Percentiles rank a stretch among this genome's conserved stretches.
These are phyloP conservation scores for Diphyllodes magnificus DNA, from an alignment of 2,113 vertebrate species.

Conservation along the genomic window DNA sequence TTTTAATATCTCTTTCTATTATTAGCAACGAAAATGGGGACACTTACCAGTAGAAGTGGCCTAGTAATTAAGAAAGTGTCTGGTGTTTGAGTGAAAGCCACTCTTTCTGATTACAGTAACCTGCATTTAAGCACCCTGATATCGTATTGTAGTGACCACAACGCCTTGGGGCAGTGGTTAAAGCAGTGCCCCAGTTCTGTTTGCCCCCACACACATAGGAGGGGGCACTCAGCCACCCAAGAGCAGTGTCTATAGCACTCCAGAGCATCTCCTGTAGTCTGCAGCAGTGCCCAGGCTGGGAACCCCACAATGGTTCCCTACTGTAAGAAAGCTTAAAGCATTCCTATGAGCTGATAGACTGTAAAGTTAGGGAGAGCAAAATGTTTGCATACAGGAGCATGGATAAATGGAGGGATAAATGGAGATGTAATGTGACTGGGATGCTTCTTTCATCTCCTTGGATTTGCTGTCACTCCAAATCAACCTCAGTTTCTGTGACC, in stretches of 20 bases:
- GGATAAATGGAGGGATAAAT: background rate
- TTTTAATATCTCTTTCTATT: background rate
- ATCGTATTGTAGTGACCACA: rapidly evolving
- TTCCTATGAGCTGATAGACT: background rate
- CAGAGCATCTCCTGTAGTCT: background rate
- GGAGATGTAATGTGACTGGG: background rate
- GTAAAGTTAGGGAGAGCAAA: background rate
- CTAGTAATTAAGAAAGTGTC: background rate
- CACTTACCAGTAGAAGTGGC: background rate
- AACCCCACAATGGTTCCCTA: background rate
- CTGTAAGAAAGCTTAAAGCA: background rate
- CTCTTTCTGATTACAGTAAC: background rate
- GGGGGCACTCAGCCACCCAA: background rate
- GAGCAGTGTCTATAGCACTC: background rate
- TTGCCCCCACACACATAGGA: rapidly evolving
- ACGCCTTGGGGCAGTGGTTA: background rate
- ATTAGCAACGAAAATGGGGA: background rate
- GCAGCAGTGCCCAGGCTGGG: background rate
- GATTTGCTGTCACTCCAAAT: background rate
- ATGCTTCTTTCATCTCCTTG: background rate
- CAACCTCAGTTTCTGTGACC: background rate
- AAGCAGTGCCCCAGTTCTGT: background rate
- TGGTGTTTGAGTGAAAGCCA: background rate
- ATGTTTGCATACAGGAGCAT: background rate
- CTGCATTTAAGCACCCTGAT: background rate